A percentile compares a stretch with the other conserved stretches of the same genome.
Evolutionary conservation across 2,888 invertebrate genomes (phyloP).

Genomic region (Mythimna loreyi): DNA sequence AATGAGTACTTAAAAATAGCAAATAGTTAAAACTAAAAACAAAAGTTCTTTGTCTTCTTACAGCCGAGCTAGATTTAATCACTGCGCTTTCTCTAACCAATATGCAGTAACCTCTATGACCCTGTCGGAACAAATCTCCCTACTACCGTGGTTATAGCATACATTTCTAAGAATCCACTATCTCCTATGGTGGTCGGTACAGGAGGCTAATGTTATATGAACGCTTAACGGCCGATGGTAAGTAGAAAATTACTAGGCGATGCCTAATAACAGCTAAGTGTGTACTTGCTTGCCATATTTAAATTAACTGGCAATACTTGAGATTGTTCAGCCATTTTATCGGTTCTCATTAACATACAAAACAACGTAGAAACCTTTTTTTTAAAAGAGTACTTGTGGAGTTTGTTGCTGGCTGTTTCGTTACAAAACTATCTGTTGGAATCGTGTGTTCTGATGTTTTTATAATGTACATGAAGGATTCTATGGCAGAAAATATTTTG

Average conservation of each 20-base stretch:
- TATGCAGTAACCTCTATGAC: slow-evolving; percentile 18
- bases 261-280: slow-evolving; percentile 26
- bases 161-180: slow-evolving; percentile 31
- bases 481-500: no score
- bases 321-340: not conserved
- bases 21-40: no score
- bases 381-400: no score
- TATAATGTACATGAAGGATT: no score
- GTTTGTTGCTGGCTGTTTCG: no score
- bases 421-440: no score
- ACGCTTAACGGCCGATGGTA: slow-evolving; percentile 46
- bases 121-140: slow-evolving; percentile 36
- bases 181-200: slow-evolving; percentile 45
- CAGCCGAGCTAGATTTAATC: not conserved
- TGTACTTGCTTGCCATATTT: slow-evolving; percentile 22
- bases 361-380: no score
- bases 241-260: slow-evolving; percentile 52
- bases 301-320: slow-evolving; percentile 8
- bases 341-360: no score
- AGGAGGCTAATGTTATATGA: slow-evolving; percentile 44
- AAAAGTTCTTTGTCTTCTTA: no score
- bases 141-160: slow-evolving; percentile 6
- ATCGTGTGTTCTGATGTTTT: no score
- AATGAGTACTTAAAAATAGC: no score
- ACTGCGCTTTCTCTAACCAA: slow-evolving; percentile 18